Evolutionary conservation across 2,888 invertebrate species (phyloP), one percentile per base, ranked within the genome.

Genomic region (Argyra leucocephala): DNA sequence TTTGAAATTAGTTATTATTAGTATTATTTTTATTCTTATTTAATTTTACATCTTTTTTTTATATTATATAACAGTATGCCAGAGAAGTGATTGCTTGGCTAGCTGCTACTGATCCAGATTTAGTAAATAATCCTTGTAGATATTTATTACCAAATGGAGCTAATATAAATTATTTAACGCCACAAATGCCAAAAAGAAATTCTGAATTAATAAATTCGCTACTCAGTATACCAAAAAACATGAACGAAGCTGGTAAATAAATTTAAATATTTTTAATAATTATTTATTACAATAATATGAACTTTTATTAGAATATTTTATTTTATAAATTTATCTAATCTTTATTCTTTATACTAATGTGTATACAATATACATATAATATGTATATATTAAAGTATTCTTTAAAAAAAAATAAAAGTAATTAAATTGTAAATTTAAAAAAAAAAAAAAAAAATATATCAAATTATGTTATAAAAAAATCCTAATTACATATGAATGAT

Each of bases 131-230:
- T 57, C 72, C 71, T 7, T 71, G 72, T 62, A 69, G 69, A 57
- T 72, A 73, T 64, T 74, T 73, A 62, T 48, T 69, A 63, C 70
- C 67, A 22, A 78, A 75, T 67, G 69, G 72, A 10, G 48, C 18
- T 18, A 48, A 48, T 48, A 12, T 48, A 5, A 67, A 63, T 60
- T 63, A 64, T 37, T 62, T 75, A 18, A 64, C 66, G 7, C 69
- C 69, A 26, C 71, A 73, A 23, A 70, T 77, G 72, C 82, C 82
- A 69, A 88, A 88, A 72, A 81, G 88, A 6, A 88, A 88, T 72
- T 88, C 88, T 0, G 89, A 89, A 73, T 78, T 88, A 9, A 89
- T 88, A 71, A 89, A 88, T 75, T 87, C 89, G 0, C 81, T 91
- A n/a, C 79, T 90, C 57, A 85, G 87, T n/a, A 76, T 90, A 63